Percentiles rank a stretch among this genome's conserved stretches.
Evolutionary conservation across 2,888 invertebrate genomes (phyloP).

Genomic region (Spialia ferax): DNA sequence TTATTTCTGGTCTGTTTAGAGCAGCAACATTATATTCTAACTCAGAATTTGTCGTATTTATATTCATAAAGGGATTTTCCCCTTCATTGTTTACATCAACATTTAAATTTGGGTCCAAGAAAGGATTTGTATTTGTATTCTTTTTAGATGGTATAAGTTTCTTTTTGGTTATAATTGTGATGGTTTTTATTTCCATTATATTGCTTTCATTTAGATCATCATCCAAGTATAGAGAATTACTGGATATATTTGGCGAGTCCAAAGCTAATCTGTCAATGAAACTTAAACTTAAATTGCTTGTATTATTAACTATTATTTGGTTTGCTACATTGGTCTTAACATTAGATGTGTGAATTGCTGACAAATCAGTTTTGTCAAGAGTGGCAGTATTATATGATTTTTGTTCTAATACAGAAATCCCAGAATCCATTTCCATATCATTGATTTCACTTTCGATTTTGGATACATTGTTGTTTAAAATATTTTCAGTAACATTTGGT

Average conservation of each 20-base stretch:
- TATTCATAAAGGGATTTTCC: conserved; percentile 70
- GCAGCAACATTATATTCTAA: conserved; percentile 66
- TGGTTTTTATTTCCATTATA: conserved; percentile 85
- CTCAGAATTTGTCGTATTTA: conserved; percentile 55
- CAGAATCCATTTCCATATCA: conserved; percentile 62
- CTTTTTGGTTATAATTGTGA: conserved; percentile 79
- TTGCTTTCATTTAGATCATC: conserved; percentile 84
- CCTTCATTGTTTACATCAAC: conserved; percentile 48
- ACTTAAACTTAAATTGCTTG: conserved; percentile 72
- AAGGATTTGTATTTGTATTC: conserved; percentile 82
- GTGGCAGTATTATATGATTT: conserved; percentile 58
- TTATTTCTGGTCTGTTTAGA: conserved; percentile 51
- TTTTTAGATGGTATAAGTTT: conserved; percentile 61
- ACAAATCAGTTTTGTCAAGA: conserved; percentile 49
- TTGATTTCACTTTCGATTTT: conserved; percentile 38
- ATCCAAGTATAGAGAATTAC: conserved; percentile 75
- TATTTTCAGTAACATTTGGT: conserved; percentile 21
- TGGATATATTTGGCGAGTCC: conserved; percentile 72
- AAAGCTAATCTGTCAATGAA: conserved; percentile 79
- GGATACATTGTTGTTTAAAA: conserved; percentile 30
- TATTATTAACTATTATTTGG: conserved; percentile 71
- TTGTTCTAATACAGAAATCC: conserved; percentile 67
- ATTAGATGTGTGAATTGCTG: conserved; percentile 60
- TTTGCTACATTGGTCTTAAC: conserved; percentile 70
- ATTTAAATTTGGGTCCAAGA: conserved; percentile 68